Evolutionary conservation across 2,797 vertebrate species (phyloP), one percentile per base, ranked within the genome.

Genomic region (Aulostomus chinensis): DNA sequence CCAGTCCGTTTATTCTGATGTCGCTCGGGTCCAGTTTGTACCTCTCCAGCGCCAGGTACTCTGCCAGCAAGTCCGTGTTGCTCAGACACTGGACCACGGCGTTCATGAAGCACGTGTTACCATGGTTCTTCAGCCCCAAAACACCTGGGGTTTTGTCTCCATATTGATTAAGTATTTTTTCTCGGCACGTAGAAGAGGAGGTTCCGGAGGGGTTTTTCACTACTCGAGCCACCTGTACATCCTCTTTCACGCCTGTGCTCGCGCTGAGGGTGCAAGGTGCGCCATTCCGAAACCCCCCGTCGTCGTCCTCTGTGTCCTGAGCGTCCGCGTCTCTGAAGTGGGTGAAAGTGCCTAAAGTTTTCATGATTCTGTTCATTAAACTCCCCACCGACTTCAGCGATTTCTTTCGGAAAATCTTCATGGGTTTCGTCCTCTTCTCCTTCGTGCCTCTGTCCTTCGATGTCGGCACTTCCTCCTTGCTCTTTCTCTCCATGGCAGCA

Each of bases 21-120:
- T 29, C 68, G 51, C 31, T 42, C 43, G 85, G 64, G 48, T 91
- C 84, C 68, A 68, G 34, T 77, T 83, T 91, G 75, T 92, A 93
- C 29, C 83, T 78, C 48, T 92, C 91, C 64, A 96, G 75, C 0
- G 93, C 94, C 84, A 98, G 86, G 69, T 94, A 93, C 84, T 97
- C 95, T 0, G 96, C 94, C 48, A 98, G 92, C 73, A 96, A 86
- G 66, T 96, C 95, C 1, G 95, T 98, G 91, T 98, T 95, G 81
- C 94, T 98, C 84, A 98, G 59, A 58, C 96, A 98, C 91, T 98
- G 96, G 66, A 98, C 93, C 81, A 94, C 94, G 0, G 96, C 96
- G 83, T 98, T 98, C 93, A 98, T 94, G 90, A 98, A 98, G 56
- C 96, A 98, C 83, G 95, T 98, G 91, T 98, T 98, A 4, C 96